Evolutionary conservation across 1,140 invertebrate species (phyloP).

Genomic region (Zaprionus ornatus): DNA sequence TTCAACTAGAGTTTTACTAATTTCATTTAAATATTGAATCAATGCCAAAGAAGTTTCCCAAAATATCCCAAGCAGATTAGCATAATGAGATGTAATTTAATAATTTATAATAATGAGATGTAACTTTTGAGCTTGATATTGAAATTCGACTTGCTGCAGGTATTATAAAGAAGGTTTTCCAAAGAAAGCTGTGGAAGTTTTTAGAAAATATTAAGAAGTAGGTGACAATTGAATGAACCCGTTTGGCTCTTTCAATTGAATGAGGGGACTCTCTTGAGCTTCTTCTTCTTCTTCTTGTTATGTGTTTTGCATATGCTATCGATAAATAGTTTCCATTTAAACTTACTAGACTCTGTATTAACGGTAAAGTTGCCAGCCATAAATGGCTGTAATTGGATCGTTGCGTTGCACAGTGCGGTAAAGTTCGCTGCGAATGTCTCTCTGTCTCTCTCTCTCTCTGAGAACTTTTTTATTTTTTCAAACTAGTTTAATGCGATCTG

Average conservation of each 20-base stretch:
- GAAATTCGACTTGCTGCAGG: not conserved
- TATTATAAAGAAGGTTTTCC: not conserved
- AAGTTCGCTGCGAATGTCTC: constrained; percentile 32
- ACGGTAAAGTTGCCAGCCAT: constrained; percentile 35
- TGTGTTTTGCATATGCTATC: not conserved
- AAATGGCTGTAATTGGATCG: constrained; percentile 39
- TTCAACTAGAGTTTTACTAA: not conserved
- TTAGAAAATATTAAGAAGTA: not conserved
- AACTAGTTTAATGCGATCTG: constrained; percentile 17
- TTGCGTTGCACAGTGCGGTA: constrained; percentile 18
- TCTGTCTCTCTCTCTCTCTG: not conserved
- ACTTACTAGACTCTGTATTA: constrained; percentile 64
- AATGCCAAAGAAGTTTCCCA: not conserved
- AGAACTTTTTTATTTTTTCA: not conserved
- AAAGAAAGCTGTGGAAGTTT: not conserved
- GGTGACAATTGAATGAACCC: not conserved
- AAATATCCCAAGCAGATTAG: not conserved
- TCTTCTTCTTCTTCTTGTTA: no score
- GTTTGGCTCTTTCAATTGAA: not conserved
- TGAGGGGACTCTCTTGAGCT: no score
- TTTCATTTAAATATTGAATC: not conserved
- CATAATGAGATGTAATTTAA: not conserved
- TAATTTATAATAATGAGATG: not conserved
- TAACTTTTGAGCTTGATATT: not conserved
- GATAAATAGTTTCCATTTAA: not conserved